Percentiles rank a stretch among this genome's conserved stretches.
Conservation (phyloP, 1,140 invertebrate species). For the Bactericera cockerelli region DNA sequence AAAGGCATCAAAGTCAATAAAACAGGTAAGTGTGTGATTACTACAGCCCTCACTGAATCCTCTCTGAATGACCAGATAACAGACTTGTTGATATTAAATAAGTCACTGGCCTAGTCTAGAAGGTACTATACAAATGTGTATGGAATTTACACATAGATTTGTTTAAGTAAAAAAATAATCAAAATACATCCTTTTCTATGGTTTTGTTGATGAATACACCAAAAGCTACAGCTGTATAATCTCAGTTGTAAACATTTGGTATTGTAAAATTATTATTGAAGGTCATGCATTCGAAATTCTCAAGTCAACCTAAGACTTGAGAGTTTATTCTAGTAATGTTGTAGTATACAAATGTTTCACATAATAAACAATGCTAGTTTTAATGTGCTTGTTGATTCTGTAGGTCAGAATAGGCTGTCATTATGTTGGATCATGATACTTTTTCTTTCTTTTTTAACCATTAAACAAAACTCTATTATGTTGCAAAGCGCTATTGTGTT, state of each 20-base stretch:
- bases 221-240: no score
- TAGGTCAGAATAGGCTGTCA: background rate
- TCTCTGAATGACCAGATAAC: background rate
- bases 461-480: background rate
- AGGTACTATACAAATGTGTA: background rate
- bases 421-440: background rate
- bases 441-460: background rate
- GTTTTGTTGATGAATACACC: no score
- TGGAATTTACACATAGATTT: background rate
- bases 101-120: background rate
- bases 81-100: background rate
- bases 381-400: background rate
- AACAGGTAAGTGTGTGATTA: background rate
- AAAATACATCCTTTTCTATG: background rate
- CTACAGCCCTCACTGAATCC: no score
- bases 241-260: no score
- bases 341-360: no score
- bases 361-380: background rate
- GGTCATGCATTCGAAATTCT: no score
- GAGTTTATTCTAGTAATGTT: no score
- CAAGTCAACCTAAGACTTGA: no score
- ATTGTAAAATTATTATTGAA: no score
- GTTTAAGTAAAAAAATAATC: background rate
- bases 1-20: background rate
- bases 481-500: background rate